A percentile compares a stretch with the other conserved stretches of the same genome.
Evolutionary conservation across 1,140 invertebrate species (phyloP).

Genomic region (Leptinotarsa texana): DNA sequence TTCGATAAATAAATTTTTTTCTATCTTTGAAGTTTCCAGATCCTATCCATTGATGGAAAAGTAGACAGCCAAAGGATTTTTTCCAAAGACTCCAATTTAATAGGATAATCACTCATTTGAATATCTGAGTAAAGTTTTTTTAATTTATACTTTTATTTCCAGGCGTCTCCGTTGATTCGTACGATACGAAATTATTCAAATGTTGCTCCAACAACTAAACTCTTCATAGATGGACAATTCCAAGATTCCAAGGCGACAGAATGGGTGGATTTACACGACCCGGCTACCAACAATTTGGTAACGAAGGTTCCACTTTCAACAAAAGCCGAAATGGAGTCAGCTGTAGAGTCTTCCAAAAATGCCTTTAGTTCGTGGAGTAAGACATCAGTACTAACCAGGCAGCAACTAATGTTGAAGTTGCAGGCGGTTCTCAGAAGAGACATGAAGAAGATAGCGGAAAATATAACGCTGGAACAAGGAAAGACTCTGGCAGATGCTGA

Average conservation of each 20-base stretch:
- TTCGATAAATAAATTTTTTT: too few relatives aligned
- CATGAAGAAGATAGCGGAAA: slow-evolving; percentile 86
- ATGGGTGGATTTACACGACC: slow-evolving; percentile 94
- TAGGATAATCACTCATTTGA: too few relatives aligned
- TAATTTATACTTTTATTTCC: background rate
- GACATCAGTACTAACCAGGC: slow-evolving; percentile 89
- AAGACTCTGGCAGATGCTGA: slow-evolving; percentile 97
- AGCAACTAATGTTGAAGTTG: slow-evolving; percentile 93
- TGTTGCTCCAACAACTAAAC: slow-evolving; percentile 75
- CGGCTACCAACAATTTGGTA: slow-evolving; percentile 86
- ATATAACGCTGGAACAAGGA: slow-evolving; percentile 95
- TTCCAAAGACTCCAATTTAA: too few relatives aligned
- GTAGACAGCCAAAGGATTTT: too few relatives aligned
- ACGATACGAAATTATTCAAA: slow-evolving; percentile 47
- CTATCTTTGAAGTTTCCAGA: too few relatives aligned
- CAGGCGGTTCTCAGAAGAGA: slow-evolving; percentile 66
- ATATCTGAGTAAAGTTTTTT: too few relatives aligned
- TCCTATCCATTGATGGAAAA: too few relatives aligned
- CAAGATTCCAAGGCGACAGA: slow-evolving; percentile 90
- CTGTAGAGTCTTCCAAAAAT: slow-evolving; percentile 83
- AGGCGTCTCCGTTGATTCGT: background rate
- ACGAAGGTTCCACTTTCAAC: slow-evolving; percentile 90
- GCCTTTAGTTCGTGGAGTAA: slow-evolving; percentile 86
- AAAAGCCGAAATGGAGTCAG: slow-evolving; percentile 84
- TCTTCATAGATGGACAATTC: slow-evolving; percentile 95